phyloP scores from a whole-genome alignment of 2,888 invertebrate genomes.

The Aphodius sticticus region DNA sequence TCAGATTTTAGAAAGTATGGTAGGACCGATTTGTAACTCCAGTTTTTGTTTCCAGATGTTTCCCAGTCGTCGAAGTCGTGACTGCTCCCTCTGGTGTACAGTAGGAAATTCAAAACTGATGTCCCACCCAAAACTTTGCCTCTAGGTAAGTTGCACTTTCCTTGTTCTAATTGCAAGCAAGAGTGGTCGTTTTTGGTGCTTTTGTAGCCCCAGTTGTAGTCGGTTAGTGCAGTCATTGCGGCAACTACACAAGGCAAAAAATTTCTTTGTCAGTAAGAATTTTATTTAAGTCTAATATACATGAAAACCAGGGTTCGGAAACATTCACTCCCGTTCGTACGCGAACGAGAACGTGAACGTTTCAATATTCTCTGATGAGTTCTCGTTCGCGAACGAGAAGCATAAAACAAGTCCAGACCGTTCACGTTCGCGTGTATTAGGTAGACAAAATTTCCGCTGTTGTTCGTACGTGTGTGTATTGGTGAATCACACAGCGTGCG shows the following conservation, averaged over 20 bases:
- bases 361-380: too few relatives aligned
- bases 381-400: too few relatives aligned
- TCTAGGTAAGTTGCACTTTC: constrained; percentile 70
- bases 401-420: too few relatives aligned
- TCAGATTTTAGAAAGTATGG: constrained; percentile 84
- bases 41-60: constrained; percentile 79
- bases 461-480: too few relatives aligned
- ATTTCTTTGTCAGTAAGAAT: too few relatives aligned
- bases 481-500: too few relatives aligned
- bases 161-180: constrained; percentile 45
- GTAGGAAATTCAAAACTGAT: constrained; percentile 85
- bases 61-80: constrained; percentile 86
- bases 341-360: too few relatives aligned
- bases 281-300: too few relatives aligned
- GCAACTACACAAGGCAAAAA: background rate
- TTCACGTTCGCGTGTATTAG: too few relatives aligned
- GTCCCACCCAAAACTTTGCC: constrained; percentile 86
- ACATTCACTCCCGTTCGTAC: too few relatives aligned
- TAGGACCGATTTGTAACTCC: constrained; percentile 78
- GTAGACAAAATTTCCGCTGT: too few relatives aligned
- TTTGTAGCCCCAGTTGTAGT: background rate
- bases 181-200: background rate
- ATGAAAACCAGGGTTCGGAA: too few relatives aligned
- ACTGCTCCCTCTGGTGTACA: constrained; percentile 84
- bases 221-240: background rate